A percentile compares a stretch with the other conserved stretches of the same genome.
Evolutionary conservation across 2,888 invertebrate genomes (phyloP).

Genomic region (Torymus tubicola): DNA sequence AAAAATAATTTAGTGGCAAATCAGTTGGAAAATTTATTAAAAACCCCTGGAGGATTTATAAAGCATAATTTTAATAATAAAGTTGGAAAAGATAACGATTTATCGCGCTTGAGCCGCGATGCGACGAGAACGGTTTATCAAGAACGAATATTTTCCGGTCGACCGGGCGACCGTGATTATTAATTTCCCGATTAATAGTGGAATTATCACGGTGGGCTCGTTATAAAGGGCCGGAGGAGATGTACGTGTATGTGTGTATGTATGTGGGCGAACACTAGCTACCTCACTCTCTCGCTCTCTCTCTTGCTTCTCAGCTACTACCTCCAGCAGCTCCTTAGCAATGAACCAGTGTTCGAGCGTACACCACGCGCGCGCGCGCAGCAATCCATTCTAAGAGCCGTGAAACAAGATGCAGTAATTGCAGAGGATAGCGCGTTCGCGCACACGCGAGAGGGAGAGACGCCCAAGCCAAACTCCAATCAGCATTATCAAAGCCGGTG

Average conservation of each 20-base stretch:
- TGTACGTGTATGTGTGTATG: too few species aligned
- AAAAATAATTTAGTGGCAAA: too few species aligned
- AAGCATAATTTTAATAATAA: too few species aligned
- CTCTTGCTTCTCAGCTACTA: too few species aligned
- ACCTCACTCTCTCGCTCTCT: too few species aligned
- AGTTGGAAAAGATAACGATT: too few species aligned
- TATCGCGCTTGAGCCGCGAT: too few species aligned
- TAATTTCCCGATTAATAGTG: constrained; percentile 3
- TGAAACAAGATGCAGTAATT: constrained; percentile 66
- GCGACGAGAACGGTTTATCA: too few species aligned
- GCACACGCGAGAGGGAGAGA: neutral
- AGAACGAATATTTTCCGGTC: constrained; percentile 1
- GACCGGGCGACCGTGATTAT: neutral
- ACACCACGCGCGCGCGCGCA: neutral
- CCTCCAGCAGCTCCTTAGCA: constrained; percentile 11
- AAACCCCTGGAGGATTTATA: too few species aligned
- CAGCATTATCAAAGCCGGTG: constrained; percentile 70
- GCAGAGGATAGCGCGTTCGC: constrained; percentile 58
- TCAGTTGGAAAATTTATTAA: too few species aligned
- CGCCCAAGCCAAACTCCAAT: constrained; percentile 68
- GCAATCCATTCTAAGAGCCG: constrained; percentile 51
- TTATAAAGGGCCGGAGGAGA: neutral
- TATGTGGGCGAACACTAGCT: too few species aligned
- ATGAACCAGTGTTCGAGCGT: neutral
- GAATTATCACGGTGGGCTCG: constrained; percentile 9